Evolutionary conservation across 2,113 vertebrate genomes (phyloP), one percentile per base, ranked within the genome.

Genomic region (Perccottus glenii): DNA sequence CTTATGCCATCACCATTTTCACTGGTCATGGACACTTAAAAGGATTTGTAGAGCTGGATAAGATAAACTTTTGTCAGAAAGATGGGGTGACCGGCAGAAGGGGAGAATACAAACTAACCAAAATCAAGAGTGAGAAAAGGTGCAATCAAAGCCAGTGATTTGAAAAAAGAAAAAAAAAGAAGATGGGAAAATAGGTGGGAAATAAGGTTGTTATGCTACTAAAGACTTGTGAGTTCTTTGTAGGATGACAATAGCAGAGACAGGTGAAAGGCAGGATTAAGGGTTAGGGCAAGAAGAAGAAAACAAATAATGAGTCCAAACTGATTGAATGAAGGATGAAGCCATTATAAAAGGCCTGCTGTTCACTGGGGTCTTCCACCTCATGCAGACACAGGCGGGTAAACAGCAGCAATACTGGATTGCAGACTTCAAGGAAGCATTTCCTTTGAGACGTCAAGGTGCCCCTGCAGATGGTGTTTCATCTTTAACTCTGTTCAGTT

Each of bases 31-130:
- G 62, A 55, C 1, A 3, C 47, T 56, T 15, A 61, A 62, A 77
- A 77, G 64, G 75, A 77, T 76, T 84, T 72, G 48, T 56, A 65
- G 50, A 71, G 50, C 38, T 4, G 33, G 46, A 8, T 12, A 48
- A 61, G 32, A 50, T 47, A 70, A 57, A 64, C 45, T 60, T 83
- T 70, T 73, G 76, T 75, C 53, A 35, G 69, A 68, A 68, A 57
- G 74, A 50, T 47, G 14, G 36, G 77, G 48, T 45, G 56, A 42
- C 5, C 1, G 4, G 33, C 8, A 10, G 47, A 58, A 14, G 10
- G n/a, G 12, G 38, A 49, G 35, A 33, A 48, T 36, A 45, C 70
- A 46, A 61, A 43, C 19, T 50, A 49, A 16, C 12, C 1, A 61
- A 36, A 45, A 73, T 67, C 74, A 5, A 50, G 9, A 67, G 15